phyloP scores from a whole-genome alignment of 1,140 invertebrate species.

The Lithobius niger region DNA sequence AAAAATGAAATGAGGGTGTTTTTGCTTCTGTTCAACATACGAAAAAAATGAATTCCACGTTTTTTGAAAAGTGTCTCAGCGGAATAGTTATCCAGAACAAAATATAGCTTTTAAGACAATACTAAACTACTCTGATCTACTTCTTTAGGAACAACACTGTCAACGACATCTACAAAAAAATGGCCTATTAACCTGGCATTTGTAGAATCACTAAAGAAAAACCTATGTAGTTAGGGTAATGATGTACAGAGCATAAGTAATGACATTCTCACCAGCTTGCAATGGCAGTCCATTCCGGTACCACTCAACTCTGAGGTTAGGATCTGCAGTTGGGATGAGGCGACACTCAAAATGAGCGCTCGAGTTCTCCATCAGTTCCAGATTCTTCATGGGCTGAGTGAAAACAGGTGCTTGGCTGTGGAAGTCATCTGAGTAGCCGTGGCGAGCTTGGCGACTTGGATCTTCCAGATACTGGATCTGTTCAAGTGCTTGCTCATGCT shows the following conservation, averaged over 20 bases:
- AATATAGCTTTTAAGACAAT: no score
- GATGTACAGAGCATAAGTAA: slow-evolving; percentile 8
- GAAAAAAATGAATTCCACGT: no score
- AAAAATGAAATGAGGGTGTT: no score
- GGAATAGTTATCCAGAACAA: no score
- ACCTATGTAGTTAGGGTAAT: no score
- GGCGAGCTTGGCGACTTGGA: slow-evolving; percentile 48
- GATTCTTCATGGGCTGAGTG: slow-evolving; percentile 73
- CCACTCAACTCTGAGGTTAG: slow-evolving; percentile 84
- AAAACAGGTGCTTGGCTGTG: slow-evolving; percentile 83
- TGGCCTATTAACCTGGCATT: no score
- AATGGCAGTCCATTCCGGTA: slow-evolving; percentile 80
- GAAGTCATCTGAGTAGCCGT: slow-evolving; percentile 51
- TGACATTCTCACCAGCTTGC: slow-evolving; percentile 54
- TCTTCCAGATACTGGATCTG: slow-evolving; percentile 75
- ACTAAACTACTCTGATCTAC: no score
- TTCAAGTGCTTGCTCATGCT: slow-evolving; percentile 64
- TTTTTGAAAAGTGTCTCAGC: no score
- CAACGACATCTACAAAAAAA: neutral
- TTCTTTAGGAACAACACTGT: no score
- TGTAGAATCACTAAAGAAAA: no score
- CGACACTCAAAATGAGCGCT: slow-evolving; percentile 92
- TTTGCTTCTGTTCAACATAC: no score
- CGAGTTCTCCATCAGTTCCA: slow-evolving; percentile 75
- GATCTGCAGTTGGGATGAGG: slow-evolving; percentile 88